Evolutionary conservation across 2,888 invertebrate genomes (phyloP).

Genomic region (Oxytorus armatus): DNA sequence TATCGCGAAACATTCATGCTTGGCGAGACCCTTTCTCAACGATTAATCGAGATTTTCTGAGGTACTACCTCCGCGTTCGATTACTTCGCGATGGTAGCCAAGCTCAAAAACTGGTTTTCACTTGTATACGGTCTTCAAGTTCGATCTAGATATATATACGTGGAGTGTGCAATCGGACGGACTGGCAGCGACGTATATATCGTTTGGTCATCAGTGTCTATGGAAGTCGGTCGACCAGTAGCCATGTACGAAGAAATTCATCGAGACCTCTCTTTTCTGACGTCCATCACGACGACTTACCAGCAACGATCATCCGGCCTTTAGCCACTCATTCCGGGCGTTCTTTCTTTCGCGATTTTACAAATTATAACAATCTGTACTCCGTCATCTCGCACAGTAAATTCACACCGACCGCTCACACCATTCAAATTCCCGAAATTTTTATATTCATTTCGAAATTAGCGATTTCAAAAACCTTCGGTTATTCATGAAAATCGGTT

Average conservation of each 20-base stretch:
- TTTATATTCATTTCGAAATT: too few relatives aligned
- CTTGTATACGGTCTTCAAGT: constrained; percentile 35
- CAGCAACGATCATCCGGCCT: constrained; percentile 43
- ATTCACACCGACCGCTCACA: too few relatives aligned
- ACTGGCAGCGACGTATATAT: constrained; percentile 32
- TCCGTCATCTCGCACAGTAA: too few relatives aligned
- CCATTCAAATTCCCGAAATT: too few relatives aligned
- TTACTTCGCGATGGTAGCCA: constrained; percentile 1
- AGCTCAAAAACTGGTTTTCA: constrained; percentile 55
- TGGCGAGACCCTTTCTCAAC: not conserved
- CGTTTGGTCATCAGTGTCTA: constrained; percentile 56
- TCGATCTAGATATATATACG: constrained; percentile 9
- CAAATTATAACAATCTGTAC: too few relatives aligned
- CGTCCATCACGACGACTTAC: not conserved
- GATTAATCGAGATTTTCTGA: constrained; percentile 26
- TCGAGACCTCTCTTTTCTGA: constrained; percentile 18
- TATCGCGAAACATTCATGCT: not conserved
- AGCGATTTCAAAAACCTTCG: too few relatives aligned
- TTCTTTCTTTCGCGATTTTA: constrained; percentile 14
- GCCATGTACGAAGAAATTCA: constrained; percentile 61
- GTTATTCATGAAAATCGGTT: too few relatives aligned
- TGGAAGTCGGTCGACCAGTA: constrained; percentile 69
- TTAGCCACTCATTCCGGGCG: constrained; percentile 51
- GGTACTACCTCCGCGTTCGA: constrained; percentile 1
- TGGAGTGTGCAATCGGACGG: constrained; percentile 29